These are phyloP conservation scores for Tapera naevia DNA, from an alignment of 2,797 vertebrate species.

Conservation along the genomic window DNA sequence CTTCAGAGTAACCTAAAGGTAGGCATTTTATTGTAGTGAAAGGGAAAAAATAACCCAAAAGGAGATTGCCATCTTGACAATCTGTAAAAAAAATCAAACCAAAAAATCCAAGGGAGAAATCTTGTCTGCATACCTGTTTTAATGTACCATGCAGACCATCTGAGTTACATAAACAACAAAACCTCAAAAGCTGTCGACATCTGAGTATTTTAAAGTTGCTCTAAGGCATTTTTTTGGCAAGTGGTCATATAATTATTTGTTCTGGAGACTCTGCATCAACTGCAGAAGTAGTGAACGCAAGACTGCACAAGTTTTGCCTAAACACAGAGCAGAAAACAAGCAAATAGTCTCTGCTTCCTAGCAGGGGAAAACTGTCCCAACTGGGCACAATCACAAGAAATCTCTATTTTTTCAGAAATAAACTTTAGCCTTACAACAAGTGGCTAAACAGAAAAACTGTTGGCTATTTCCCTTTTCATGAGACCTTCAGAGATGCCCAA, in stretches of 20 bases:
- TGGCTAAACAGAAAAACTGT: not conserved
- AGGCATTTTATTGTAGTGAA: not conserved
- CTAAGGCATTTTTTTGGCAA: conserved; percentile 10
- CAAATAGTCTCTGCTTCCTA: not conserved
- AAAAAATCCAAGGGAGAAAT: not conserved
- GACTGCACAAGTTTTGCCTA: not conserved
- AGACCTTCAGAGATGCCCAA: not conserved
- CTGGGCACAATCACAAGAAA: not conserved
- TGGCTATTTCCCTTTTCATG: not conserved
- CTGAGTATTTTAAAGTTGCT: not conserved
- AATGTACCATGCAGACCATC: not conserved
- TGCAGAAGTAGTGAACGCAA: not conserved
- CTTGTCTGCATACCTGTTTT: not conserved
- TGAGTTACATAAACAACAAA: conserved; percentile 9
- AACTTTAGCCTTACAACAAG: not conserved
- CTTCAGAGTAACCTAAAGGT: not conserved
- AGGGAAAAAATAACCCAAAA: not conserved
- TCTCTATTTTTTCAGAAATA: not conserved
- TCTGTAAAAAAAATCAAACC: not conserved
- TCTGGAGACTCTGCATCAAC: not conserved
- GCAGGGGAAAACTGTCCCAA: not conserved
- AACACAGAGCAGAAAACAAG: not conserved
- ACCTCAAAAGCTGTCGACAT: not conserved
- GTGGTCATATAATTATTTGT: not conserved
- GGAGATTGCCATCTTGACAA: not conserved